Percentiles rank a stretch among this genome's conserved stretches.
These are phyloP conservation scores for Alviniconcha strummeri DNA, from an alignment of 2,888 invertebrate species.

Conservation along the genomic window DNA sequence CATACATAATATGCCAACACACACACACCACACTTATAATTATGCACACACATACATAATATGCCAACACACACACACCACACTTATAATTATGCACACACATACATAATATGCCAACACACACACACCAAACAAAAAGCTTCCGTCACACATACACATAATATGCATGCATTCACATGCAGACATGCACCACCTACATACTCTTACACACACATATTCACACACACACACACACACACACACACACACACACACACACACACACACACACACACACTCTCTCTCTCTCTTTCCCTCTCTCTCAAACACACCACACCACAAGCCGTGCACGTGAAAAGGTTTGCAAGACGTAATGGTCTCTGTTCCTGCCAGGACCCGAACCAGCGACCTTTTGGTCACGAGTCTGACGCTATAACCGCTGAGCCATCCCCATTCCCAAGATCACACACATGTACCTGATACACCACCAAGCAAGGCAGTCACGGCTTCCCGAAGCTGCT, in stretches of 20 bases:
- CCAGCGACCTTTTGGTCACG: no score
- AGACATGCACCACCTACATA: not conserved
- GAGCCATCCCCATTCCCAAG: no score
- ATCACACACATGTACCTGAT: no score
- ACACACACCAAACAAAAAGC: not conserved
- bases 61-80: not conserved
- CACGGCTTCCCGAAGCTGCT: not conserved
- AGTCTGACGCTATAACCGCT: no score
- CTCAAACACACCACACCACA: not conserved
- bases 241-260: constrained; percentile 2
- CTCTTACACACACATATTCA: constrained; percentile 4
- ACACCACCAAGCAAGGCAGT: not conserved
- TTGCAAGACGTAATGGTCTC: not conserved
- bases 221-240: not conserved
- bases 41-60: not conserved
- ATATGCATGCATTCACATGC: not conserved
- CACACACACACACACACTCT: not conserved
- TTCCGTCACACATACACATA: not conserved
- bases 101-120: no score
- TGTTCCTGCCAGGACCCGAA: not conserved
- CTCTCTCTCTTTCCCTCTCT: not conserved
- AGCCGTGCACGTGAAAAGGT: no score
- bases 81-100: no score
- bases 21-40: not conserved
- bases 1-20: no score